phyloP scores from a whole-genome alignment of 2,113 vertebrate genomes.

The Phodopus roborovskii region DNA sequence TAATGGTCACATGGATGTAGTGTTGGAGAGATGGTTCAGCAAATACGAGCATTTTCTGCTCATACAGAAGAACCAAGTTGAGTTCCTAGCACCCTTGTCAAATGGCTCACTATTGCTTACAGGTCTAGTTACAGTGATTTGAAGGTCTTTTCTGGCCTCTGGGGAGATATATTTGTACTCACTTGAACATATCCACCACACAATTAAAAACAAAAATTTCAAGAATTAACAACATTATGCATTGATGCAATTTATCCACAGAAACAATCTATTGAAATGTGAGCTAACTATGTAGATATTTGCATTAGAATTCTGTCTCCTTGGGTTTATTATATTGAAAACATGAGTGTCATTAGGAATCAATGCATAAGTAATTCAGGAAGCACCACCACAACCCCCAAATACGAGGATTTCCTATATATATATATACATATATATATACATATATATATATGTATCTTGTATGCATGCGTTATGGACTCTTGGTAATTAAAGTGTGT shows the following conservation, averaged over 20 bases:
- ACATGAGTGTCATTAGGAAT: neutral
- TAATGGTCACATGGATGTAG: neutral
- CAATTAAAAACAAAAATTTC: neutral
- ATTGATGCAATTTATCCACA: neutral
- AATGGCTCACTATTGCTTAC: neutral
- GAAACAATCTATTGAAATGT: neutral
- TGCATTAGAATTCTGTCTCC: neutral
- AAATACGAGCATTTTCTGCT: neutral
- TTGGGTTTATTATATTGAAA: neutral
- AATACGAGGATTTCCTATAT: no score
- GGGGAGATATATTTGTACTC: neutral
- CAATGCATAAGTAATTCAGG: neutral
- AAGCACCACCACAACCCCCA: neutral
- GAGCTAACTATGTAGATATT: neutral
- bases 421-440: no score
- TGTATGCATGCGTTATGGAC: no score
- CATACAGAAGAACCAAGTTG: neutral
- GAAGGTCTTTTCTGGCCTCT: neutral
- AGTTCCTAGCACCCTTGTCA: neutral
- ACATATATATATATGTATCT: no score
- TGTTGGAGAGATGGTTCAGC: neutral
- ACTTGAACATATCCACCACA: neutral
- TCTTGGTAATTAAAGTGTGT: neutral
- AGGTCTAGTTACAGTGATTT: neutral
- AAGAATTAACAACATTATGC: neutral